phyloP scores from a whole-genome alignment of 1,140 invertebrate species.

The Diabrotica virgifera region DNA sequence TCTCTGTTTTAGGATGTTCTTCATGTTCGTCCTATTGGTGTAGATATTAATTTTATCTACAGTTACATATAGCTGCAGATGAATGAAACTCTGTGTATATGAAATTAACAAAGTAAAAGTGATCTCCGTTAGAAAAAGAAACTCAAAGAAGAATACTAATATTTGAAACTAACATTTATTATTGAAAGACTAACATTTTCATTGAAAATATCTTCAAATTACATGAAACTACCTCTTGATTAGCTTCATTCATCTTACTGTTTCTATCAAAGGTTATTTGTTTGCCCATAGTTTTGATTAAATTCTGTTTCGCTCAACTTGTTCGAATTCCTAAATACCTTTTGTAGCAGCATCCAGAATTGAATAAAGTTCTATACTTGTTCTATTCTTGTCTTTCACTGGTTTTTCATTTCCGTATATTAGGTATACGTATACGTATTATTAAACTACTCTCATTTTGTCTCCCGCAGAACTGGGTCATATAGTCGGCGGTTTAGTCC shows the following conservation, averaged over 20 bases:
- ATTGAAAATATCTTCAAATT: no score
- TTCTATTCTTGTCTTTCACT: not conserved
- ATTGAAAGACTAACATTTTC: no score
- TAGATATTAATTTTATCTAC: no score
- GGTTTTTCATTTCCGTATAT: not conserved
- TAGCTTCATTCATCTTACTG: not conserved
- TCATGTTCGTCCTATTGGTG: no score
- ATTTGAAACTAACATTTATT: no score
- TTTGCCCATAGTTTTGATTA: slow-evolving; percentile 4
- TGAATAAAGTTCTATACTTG: not conserved
- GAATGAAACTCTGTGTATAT: no score
- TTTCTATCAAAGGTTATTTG: not conserved
- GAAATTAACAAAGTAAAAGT: no score
- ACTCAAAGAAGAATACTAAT: no score
- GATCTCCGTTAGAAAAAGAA: no score
- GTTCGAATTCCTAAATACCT: not conserved
- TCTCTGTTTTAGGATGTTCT: no score
- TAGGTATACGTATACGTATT: not conserved
- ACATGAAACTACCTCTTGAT: no score
- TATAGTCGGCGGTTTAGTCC: not conserved
- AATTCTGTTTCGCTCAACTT: not conserved
- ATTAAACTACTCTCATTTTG: not conserved
- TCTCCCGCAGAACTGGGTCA: not conserved
- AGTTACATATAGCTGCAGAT: no score
- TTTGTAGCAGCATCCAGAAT: not conserved